Evolutionary conservation across 2,113 vertebrate species (phyloP).

Genomic region (Lophochroa leadbeateri): DNA sequence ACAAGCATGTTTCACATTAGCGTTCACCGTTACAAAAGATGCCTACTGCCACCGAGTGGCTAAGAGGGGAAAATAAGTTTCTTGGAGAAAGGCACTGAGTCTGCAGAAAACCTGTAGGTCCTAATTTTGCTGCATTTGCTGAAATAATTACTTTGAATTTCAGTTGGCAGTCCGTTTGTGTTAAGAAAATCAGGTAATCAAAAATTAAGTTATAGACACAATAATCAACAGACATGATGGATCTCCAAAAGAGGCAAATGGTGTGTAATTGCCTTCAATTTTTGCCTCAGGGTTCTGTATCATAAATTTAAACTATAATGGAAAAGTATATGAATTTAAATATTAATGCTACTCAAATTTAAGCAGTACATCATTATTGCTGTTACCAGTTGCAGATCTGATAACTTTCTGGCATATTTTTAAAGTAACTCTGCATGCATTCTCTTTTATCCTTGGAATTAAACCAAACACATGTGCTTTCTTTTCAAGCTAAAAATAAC

Average conservation of each 20-base stretch:
- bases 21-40: neutral
- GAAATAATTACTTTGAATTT: neutral
- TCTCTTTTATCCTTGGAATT: neutral
- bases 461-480: neutral
- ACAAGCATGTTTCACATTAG: neutral
- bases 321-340: neutral
- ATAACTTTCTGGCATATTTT: neutral
- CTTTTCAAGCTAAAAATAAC: neutral
- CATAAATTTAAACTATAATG: neutral
- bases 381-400: neutral
- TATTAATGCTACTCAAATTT: neutral
- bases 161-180: neutral
- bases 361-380: neutral
- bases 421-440: neutral
- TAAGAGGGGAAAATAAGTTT: neutral
- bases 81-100: neutral
- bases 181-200: neutral
- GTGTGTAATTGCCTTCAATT: neutral
- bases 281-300: neutral
- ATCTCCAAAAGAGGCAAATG: neutral
- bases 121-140: neutral
- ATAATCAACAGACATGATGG: neutral
- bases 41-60: conserved; percentile 66
- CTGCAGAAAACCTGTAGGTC: neutral
- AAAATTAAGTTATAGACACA: conserved; percentile 39